These are phyloP conservation scores for Musca domestica DNA, from an alignment of 1,140 invertebrate species.

Conservation along the genomic window DNA sequence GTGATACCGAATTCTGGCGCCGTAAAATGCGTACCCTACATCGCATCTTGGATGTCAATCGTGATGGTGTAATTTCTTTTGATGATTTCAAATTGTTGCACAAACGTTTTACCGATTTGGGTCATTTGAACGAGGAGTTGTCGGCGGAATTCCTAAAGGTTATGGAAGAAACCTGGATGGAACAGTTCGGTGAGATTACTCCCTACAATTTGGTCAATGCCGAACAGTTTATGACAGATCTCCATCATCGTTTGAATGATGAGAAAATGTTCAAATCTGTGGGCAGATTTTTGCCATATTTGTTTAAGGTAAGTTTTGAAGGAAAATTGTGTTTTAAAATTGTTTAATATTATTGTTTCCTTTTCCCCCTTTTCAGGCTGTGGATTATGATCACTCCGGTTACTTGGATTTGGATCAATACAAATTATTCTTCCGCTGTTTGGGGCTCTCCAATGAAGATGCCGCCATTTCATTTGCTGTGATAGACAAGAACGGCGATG, in stretches of 20 bases:
- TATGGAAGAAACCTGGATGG: constrained; percentile 74
- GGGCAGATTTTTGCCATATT: constrained; percentile 72
- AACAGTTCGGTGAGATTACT: constrained; percentile 77
- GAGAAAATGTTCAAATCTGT: constrained; percentile 68
- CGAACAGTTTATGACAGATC: constrained; percentile 76
- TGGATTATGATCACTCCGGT: constrained; percentile 76
- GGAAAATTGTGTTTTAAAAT: background rate
- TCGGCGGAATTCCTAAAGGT: constrained; percentile 66
- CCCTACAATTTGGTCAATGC: constrained; percentile 77
- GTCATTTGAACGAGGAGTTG: constrained; percentile 64
- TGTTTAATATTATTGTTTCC: background rate
- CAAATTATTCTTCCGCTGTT: constrained; percentile 76
- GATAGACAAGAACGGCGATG: constrained; percentile 76
- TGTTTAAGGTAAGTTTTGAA: constrained; percentile 67
- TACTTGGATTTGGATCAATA: constrained; percentile 77
- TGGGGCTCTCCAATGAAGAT: constrained; percentile 70
- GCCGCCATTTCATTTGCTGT: constrained; percentile 72
- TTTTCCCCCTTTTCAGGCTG: constrained; percentile 60
- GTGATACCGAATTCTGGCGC: constrained; percentile 81
- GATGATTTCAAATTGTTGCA: constrained; percentile 75
- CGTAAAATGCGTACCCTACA: constrained; percentile 83
- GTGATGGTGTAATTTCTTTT: constrained; percentile 79
- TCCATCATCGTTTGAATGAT: constrained; percentile 77
- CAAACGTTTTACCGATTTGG: constrained; percentile 70
- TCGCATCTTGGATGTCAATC: constrained; percentile 76